These are phyloP conservation scores for Accipiter cooperii DNA, from an alignment of 2,113 vertebrate species.

Conservation along the genomic window DNA sequence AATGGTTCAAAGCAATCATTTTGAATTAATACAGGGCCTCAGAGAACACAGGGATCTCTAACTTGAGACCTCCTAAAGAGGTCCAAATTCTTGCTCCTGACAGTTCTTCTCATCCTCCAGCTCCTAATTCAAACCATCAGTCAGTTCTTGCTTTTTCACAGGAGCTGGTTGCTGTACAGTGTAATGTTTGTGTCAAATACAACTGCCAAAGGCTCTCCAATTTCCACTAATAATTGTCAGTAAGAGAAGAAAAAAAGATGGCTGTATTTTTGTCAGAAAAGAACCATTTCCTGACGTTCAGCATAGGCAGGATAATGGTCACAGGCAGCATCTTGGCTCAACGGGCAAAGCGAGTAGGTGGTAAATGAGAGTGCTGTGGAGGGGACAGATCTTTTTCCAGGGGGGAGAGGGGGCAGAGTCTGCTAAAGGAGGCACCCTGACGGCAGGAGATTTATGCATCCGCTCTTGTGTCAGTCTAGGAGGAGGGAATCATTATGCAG, in stretches of 20 bases:
- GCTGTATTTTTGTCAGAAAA: constrained; percentile 5
- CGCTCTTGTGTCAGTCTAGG: neutral
- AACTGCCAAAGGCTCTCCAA: neutral
- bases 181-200: neutral
- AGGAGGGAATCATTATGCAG: constrained; percentile 52
- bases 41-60: neutral
- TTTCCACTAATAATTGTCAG: constrained; percentile 43
- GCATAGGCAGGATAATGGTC: neutral
- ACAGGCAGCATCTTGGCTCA: constrained; percentile 38
- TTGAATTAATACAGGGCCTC: neutral
- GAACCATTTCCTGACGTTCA: neutral
- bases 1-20: neutral
- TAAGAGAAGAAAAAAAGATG: neutral
- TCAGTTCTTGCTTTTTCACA: neutral
- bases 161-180: neutral
- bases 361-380: constrained; percentile 49
- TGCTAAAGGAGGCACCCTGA: constrained; percentile 38
- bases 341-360: constrained; percentile 5
- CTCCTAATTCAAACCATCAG: neutral
- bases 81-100: neutral
- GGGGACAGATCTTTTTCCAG: constrained; percentile 34
- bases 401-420: neutral
- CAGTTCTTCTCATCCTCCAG: neutral
- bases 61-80: neutral
- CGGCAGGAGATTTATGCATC: constrained; percentile 37